phyloP scores from a whole-genome alignment of 1,140 invertebrate genomes.

The Neotoxoptera formosana region DNA sequence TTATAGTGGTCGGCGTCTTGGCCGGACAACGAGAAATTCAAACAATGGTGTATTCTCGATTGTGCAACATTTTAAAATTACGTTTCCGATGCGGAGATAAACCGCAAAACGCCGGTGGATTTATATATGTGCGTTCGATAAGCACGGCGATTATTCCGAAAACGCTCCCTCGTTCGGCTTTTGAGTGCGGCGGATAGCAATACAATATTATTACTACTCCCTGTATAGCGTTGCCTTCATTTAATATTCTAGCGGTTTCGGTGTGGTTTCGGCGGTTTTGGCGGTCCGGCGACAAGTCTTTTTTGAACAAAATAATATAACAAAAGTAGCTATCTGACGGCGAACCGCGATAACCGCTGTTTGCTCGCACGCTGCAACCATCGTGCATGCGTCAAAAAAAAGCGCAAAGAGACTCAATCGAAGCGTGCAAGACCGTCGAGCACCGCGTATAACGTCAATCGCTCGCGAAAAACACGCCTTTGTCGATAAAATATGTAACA shows the following conservation, averaged over 20 bases:
- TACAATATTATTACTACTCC: neutral
- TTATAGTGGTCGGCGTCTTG: neutral
- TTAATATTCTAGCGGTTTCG: neutral
- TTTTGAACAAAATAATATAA: neutral
- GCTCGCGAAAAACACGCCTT: neutral
- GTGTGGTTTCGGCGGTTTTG: neutral
- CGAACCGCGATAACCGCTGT: neutral
- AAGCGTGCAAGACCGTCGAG: neutral
- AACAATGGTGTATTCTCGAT: too few species aligned
- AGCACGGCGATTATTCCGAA: neutral
- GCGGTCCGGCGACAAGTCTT: neutral
- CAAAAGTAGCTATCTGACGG: neutral
- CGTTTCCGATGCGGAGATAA: neutral
- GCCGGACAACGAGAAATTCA: neutral
- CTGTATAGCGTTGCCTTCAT: neutral
- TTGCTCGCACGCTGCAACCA: neutral
- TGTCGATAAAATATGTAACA: neutral
- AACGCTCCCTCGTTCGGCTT: neutral
- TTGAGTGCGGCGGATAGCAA: neutral
- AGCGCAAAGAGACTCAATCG: neutral
- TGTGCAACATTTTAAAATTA: neutral
- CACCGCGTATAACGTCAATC: neutral
- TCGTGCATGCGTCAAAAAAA: neutral
- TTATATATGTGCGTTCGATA: neutral
- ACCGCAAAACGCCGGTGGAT: neutral